A percentile compares a stretch with the other conserved stretches of the same genome.
Conservation (phyloP, 2,797 vertebrate species). For the Rachycentron canadum region DNA sequence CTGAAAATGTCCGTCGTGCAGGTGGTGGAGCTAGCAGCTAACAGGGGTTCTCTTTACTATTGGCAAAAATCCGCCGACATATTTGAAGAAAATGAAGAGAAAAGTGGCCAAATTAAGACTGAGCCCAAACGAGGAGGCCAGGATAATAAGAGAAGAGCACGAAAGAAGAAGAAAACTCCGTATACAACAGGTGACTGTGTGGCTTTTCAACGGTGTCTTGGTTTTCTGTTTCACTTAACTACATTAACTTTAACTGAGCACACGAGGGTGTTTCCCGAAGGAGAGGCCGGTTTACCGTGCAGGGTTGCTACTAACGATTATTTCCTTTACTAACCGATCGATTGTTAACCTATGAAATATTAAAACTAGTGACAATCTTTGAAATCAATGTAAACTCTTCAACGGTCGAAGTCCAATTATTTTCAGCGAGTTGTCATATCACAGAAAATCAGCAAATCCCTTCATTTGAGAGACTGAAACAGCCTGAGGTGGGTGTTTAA, state of each 20-base stretch:
- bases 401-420: background rate
- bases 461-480: background rate
- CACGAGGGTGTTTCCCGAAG: background rate
- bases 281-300: background rate
- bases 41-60: background rate
- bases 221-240: background rate
- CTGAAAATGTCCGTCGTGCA: background rate
- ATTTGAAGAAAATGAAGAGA: slow-evolving; percentile 86
- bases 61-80: slow-evolving; percentile 4
- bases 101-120: slow-evolving; percentile 84
- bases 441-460: background rate
- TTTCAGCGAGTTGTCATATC: background rate
- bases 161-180: slow-evolving; percentile 93
- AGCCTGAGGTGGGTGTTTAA: background rate
- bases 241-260: too few species aligned
- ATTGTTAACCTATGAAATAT: background rate
- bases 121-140: slow-evolving; percentile 95
- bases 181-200: slow-evolving; percentile 91
- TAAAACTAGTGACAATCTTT: background rate
- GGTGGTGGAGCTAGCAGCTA: slow-evolving; percentile 4
- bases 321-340: background rate
- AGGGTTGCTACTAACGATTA: background rate
- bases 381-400: background rate
- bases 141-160: slow-evolving; percentile 90
- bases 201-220: background rate